These are phyloP conservation scores for Meda fulgida DNA, from an alignment of 2,797 vertebrate species.

Conservation along the genomic window DNA sequence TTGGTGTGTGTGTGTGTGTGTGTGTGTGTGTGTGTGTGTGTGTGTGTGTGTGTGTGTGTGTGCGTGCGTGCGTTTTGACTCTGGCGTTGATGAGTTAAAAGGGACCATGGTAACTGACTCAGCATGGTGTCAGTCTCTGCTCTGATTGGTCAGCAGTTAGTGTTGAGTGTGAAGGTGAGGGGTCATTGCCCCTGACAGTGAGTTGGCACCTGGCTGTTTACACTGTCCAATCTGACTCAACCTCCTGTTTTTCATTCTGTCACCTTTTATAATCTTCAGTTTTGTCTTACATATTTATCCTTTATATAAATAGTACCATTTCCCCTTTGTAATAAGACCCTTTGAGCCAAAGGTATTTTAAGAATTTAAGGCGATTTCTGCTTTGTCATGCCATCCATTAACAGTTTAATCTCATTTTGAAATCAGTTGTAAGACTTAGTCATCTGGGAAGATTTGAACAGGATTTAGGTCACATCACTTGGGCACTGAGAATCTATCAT, in stretches of 20 bases:
- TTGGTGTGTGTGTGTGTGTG: too few species aligned
- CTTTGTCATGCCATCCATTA: conserved; percentile 36
- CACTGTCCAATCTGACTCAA: background rate
- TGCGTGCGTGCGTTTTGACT: too few species aligned
- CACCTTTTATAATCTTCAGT: background rate
- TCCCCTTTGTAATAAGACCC: background rate
- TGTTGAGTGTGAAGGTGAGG: conserved; percentile 14
- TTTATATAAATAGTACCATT: background rate
- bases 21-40: too few species aligned
- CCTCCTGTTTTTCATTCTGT: background rate
- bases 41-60: too few species aligned
- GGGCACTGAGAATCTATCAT: background rate
- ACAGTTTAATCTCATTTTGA: conserved; percentile 10
- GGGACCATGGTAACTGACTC: conserved; percentile 3
- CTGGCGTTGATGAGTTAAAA: background rate
- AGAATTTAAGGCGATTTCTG: conserved; percentile 31
- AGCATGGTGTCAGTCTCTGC: background rate
- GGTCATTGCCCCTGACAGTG: conserved; percentile 1
- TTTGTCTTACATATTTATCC: background rate
- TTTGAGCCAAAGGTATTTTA: conserved; percentile 24
- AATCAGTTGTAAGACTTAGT: conserved; percentile 21
- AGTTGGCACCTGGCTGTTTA: conserved; percentile 9
- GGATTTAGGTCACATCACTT: conserved; percentile 46
- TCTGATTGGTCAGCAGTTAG: conserved; percentile 40
- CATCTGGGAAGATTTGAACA: conserved; percentile 32